Evolutionary conservation across 2,888 invertebrate species (phyloP).

Genomic region (Muschampia plurimacula): DNA sequence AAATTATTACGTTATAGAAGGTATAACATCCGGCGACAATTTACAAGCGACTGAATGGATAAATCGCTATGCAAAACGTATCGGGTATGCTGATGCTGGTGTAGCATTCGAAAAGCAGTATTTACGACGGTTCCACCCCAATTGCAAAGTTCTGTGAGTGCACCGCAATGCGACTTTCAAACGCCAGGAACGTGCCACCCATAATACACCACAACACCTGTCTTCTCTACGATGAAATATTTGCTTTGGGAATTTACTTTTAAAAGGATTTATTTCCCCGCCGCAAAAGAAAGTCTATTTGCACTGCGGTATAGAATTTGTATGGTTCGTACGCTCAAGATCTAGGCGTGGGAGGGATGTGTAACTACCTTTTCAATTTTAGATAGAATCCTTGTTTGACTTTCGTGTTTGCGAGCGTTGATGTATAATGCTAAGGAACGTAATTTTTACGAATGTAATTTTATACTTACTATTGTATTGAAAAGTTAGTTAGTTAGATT

Average conservation of each 20-base stretch:
- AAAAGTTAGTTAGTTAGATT: too few species aligned
- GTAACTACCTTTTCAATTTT: not conserved
- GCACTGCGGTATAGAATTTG: not conserved
- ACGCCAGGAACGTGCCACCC: not conserved
- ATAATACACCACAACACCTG: conserved; percentile 10
- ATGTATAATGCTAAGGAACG: not conserved
- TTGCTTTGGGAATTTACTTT: conserved; percentile 20
- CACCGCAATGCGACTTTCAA: conserved; percentile 7
- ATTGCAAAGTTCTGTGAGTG: conserved; percentile 4
- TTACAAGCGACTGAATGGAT: conserved; percentile 1
- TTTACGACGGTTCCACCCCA: not conserved
- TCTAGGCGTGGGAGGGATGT: not conserved
- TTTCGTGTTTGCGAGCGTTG: not conserved
- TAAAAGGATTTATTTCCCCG: conserved; percentile 16
- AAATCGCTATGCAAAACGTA: conserved; percentile 5
- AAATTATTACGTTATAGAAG: not conserved
- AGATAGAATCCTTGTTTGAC: not conserved
- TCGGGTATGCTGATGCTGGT: not conserved
- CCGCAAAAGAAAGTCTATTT: conserved; percentile 2
- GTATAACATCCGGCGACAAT: not conserved
- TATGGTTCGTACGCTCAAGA: not conserved
- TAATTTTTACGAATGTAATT: not conserved
- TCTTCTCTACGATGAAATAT: conserved; percentile 23
- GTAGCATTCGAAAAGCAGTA: conserved; percentile 3
- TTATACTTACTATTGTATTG: not conserved